These are phyloP conservation scores for Colossoma macropomum DNA, from an alignment of 2,113 vertebrate species.

Conservation along the genomic window DNA sequence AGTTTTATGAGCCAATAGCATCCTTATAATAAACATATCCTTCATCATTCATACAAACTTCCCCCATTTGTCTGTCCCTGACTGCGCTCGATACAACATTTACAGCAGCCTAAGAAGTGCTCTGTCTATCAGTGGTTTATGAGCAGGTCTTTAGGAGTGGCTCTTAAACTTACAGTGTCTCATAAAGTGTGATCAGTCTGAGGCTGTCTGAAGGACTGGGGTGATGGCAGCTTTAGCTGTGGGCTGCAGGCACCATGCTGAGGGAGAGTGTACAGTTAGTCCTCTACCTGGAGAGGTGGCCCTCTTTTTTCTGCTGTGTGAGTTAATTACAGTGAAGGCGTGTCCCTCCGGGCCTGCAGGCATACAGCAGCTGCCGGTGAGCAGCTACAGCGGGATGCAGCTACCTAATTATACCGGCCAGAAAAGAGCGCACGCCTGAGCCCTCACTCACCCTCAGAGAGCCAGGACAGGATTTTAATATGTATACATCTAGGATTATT, in stretches of 20 bases:
- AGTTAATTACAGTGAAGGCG: slow-evolving; percentile 60
- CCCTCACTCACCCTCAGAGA: slow-evolving; percentile 11
- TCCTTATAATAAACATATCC: background rate
- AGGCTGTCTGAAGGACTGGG: background rate
- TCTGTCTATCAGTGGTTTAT: background rate
- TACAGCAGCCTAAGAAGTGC: background rate
- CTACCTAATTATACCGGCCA: slow-evolving; percentile 48
- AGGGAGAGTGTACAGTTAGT: background rate
- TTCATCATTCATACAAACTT: background rate
- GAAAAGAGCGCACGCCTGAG: slow-evolving; percentile 30
- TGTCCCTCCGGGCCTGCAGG: slow-evolving; percentile 51
- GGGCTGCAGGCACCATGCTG: background rate
- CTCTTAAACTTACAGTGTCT: background rate
- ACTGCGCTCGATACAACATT: background rate
- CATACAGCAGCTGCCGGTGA: slow-evolving; percentile 53
- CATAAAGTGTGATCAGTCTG: background rate
- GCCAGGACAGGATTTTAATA: slow-evolving; percentile 26
- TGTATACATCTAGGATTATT: background rate
- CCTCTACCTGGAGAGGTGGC: slow-evolving; percentile 46
- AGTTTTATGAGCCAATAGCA: too few relatives aligned
- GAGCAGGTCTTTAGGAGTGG: background rate
- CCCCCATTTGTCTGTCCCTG: background rate
- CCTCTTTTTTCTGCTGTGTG: slow-evolving; percentile 38
- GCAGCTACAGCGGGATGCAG: slow-evolving; percentile 56
- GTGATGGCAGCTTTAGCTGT: background rate